Percentiles rank a stretch among this genome's conserved stretches.
Conservation (phyloP, 2,888 invertebrate species). For the Adelognathus sp. region DNA sequence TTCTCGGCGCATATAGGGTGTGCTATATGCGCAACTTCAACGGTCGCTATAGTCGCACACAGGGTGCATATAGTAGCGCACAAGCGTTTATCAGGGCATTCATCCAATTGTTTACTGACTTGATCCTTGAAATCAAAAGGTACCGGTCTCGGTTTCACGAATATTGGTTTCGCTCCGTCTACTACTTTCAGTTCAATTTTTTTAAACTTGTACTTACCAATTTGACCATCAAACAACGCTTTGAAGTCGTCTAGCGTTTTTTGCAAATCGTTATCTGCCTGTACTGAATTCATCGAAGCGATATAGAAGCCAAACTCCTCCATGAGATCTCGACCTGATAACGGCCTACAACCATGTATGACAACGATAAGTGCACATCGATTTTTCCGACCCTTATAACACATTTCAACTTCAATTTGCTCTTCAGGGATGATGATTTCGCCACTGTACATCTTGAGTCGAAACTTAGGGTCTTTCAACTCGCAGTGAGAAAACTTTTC, state of each 20-base stretch:
- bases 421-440: constrained; percentile 43
- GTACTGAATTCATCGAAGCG: constrained; percentile 17
- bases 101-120: constrained; percentile 41
- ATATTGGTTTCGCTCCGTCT: constrained; percentile 39
- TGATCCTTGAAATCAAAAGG: constrained; percentile 48
- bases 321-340: constrained; percentile 57
- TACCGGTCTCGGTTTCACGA: constrained; percentile 48
- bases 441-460: constrained; percentile 46
- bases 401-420: constrained; percentile 46
- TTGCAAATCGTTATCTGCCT: not conserved
- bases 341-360: constrained; percentile 38
- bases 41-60: too few relatives aligned
- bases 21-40: too few relatives aligned
- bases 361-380: constrained; percentile 45
- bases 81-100: too few relatives aligned
- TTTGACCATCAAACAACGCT: constrained; percentile 35
- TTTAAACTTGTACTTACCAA: constrained; percentile 52
- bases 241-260: constrained; percentile 1
- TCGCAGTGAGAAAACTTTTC: not conserved
- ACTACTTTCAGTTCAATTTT: constrained; percentile 46
- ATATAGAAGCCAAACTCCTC: constrained; percentile 47
- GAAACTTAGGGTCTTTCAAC: constrained; percentile 16
- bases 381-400: constrained; percentile 11
- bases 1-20: too few relatives aligned
- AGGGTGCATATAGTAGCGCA: too few relatives aligned